These are phyloP conservation scores for Silurus aristotelis DNA, from an alignment of 2,797 vertebrate species.

Conservation along the genomic window DNA sequence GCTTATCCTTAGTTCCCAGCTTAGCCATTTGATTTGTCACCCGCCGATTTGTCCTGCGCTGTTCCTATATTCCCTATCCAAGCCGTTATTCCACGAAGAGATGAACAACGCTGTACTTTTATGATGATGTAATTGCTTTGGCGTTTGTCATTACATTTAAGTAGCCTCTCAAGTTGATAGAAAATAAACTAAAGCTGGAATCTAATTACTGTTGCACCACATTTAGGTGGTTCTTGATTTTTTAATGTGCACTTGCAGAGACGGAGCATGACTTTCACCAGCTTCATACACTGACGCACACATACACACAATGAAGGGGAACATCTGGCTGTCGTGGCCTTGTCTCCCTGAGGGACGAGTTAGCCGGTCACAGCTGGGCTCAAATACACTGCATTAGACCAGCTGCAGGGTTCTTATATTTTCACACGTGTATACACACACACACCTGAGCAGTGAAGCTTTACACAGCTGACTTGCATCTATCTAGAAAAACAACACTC, in stretches of 20 bases:
- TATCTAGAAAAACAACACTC: not conserved
- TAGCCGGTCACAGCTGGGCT: not conserved
- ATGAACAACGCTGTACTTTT: not conserved
- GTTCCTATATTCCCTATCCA: not conserved
- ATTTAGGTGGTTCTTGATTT: not conserved
- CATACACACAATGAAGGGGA: conserved; percentile 33
- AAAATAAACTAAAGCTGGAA: not conserved
- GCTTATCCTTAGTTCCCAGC: not conserved
- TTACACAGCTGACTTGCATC: conserved; percentile 18
- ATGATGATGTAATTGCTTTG: not conserved
- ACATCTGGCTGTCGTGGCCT: conserved; percentile 47
- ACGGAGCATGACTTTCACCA: conserved; percentile 22
- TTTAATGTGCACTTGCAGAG: not conserved
- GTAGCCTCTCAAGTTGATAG: not conserved
- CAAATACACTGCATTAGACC: conserved; percentile 29
- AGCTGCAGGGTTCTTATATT: conserved; percentile 30
- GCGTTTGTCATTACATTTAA: not conserved
- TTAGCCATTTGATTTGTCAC: not conserved
- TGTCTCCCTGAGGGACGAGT: conserved; percentile 23
- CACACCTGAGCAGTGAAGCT: not conserved
- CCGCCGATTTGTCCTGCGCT: not conserved
- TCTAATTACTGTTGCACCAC: not conserved
- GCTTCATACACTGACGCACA: conserved; percentile 13
- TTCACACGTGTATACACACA: not conserved
- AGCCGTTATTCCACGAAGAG: not conserved